Percentiles rank a stretch among this genome's conserved stretches.
phyloP scores from a whole-genome alignment of 2,113 vertebrate genomes.

The Rana temporaria region DNA sequence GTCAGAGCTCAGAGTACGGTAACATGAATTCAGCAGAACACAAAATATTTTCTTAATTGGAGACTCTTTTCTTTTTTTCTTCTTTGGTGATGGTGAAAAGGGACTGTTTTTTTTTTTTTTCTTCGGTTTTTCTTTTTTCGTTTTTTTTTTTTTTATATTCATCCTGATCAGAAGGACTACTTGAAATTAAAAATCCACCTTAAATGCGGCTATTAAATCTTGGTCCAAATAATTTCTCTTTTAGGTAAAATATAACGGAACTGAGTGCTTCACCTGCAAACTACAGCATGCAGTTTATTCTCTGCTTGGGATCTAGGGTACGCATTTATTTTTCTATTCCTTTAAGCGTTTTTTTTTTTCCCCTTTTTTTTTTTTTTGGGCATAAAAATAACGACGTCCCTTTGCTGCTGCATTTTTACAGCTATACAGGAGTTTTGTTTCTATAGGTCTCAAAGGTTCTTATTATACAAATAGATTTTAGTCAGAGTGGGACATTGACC shows the following conservation, averaged over 20 bases:
- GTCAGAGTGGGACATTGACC: constrained; percentile 21
- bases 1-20: constrained; percentile 88
- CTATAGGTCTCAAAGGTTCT: constrained; percentile 36
- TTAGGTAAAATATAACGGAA: not conserved
- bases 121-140: constrained; percentile 63
- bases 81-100: no score
- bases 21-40: constrained; percentile 94
- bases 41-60: constrained; percentile 94
- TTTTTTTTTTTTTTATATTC: constrained; percentile 63
- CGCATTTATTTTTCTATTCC: not conserved
- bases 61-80: constrained; percentile 82
- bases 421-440: constrained; percentile 4
- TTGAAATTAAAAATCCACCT: constrained; percentile 67
- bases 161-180: constrained; percentile 38
- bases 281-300: not conserved
- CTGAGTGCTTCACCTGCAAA: not conserved
- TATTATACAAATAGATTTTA: constrained; percentile 47
- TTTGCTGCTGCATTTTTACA: not conserved
- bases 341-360: not conserved
- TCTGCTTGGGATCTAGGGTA: not conserved
- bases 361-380: not conserved
- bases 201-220: constrained; percentile 62
- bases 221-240: not conserved
- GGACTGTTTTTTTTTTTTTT: constrained; percentile 63
- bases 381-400: constrained; percentile 22